phyloP scores from a whole-genome alignment of 2,888 invertebrate genomes.

The Cryptops parisi region DNA sequence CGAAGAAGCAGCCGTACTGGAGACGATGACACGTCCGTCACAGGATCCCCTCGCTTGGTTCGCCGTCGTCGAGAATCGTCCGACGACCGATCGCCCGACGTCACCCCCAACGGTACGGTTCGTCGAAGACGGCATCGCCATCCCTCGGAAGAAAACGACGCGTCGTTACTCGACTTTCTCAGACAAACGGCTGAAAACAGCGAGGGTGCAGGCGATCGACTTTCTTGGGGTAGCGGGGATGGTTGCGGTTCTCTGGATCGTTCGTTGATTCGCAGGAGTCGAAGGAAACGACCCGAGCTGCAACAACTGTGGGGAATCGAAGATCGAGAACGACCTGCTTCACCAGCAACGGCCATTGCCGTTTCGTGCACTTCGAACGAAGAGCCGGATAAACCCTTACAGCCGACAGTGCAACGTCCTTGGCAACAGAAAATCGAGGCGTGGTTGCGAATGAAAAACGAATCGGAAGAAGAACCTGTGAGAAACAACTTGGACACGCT shows the following conservation, averaged over 20 bases:
- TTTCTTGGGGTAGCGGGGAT: constrained; percentile 35
- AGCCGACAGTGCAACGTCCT: constrained; percentile 33
- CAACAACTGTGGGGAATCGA: constrained; percentile 26
- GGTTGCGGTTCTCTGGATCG: constrained; percentile 48
- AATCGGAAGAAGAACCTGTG: constrained; percentile 43
- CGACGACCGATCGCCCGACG: constrained; percentile 40
- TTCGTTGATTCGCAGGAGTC: constrained; percentile 68
- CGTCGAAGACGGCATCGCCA: constrained; percentile 59
- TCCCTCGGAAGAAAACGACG: constrained; percentile 56
- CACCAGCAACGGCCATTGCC: constrained; percentile 18
- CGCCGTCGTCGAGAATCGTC: constrained; percentile 49
- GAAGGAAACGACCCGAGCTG: constrained; percentile 62
- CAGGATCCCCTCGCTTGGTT: constrained; percentile 50
- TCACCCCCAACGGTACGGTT: constrained; percentile 77
- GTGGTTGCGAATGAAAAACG: constrained; percentile 77
- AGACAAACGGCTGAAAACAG: constrained; percentile 17
- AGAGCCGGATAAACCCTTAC: constrained; percentile 13
- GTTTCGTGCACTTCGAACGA: constrained; percentile 38
- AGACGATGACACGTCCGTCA: constrained; percentile 46
- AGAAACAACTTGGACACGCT: constrained; percentile 14
- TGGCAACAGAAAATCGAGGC: constrained; percentile 84
- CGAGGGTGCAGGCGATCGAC: constrained; percentile 11
- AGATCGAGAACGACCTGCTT: constrained; percentile 23
- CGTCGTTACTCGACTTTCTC: constrained; percentile 44
- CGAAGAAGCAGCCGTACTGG: constrained; percentile 31